Evolutionary conservation across 2,113 vertebrate species (phyloP), one percentile per base, ranked within the genome.

Genomic region (Panthera leo): DNA sequence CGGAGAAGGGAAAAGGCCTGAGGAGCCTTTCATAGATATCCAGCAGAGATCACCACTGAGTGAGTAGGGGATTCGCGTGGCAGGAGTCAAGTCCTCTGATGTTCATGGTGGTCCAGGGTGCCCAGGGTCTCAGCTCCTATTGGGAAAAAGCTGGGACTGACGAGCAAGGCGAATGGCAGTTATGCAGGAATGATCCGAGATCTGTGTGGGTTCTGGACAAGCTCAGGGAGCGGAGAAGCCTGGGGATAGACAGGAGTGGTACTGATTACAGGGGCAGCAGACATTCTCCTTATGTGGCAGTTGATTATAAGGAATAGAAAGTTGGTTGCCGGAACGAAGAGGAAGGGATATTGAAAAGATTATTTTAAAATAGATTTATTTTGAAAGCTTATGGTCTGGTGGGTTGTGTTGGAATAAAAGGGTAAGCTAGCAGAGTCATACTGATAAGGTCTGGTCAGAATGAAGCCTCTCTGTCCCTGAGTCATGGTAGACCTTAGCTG

Each of bases 1-100:
- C 12, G n/a, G 34, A 21, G 3, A 18, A 0, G 34, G 21, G n/a
- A 5, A 48, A 39, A n/a, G 65, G 21, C 53, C 51, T 5, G 12
- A n/a, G 71, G n/a, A 31, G 31, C 42, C 8, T 6, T 13, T 55
- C 3, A 0, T 2, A 29, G 31, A 3, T 39, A 3, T 21, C n/a
- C 19, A 15, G 2, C 2, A 2, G 27, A 31, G 78, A 25, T 18
- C 61, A 14, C 2, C 39, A 5, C 36, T 45, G 1, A 3, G 27
- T 48, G 23, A 19, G 9, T 23, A 19, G 23, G n/a, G 61, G 29
- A 11, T 27, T n/a, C 85, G 23, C 11, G 15, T n/a, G 61, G 8
- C 2, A 53, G 34, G 27, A 19, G 14, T 15, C 2, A 25, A 25
- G 78, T 15, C n/a, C 27, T 36, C 36, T 39, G 25, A 19, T 55